Percentiles rank a stretch among this genome's conserved stretches.
phyloP scores from a whole-genome alignment of 2,797 vertebrate species.

The Molossus molossus region DNA sequence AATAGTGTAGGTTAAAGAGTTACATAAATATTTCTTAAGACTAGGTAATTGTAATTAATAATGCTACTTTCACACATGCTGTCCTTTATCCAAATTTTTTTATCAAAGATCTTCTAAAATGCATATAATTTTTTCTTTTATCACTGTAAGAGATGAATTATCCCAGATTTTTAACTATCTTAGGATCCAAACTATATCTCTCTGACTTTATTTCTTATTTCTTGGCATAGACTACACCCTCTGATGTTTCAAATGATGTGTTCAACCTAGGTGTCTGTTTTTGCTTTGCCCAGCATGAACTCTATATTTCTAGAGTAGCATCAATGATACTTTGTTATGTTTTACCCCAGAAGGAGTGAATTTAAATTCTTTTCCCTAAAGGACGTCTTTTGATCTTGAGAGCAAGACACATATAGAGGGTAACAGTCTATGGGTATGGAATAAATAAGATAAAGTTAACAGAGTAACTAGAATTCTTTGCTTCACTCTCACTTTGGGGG shows the following conservation, averaged over 20 bases:
- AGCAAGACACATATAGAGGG: not conserved
- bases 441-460: not conserved
- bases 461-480: conserved; percentile 25
- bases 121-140: not conserved
- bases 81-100: not conserved
- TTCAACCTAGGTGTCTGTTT: not conserved
- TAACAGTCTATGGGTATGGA: not conserved
- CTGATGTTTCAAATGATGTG: not conserved
- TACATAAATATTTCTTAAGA: conserved; percentile 6
- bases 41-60: not conserved
- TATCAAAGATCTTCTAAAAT: conserved; percentile 12
- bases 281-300: not conserved
- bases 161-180: not conserved
- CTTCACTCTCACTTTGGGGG: not conserved
- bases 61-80: not conserved
- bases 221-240: not conserved
- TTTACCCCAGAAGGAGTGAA: not conserved
- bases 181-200: not conserved
- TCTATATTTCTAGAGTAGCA: not conserved
- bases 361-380: not conserved
- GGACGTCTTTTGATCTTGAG: not conserved
- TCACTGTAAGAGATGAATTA: not conserved
- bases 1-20: not conserved
- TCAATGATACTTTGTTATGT: not conserved
- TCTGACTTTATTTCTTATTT: not conserved